Evolutionary conservation across 2,888 invertebrate genomes (phyloP).

Genomic region (Thymelicus acteon): DNA sequence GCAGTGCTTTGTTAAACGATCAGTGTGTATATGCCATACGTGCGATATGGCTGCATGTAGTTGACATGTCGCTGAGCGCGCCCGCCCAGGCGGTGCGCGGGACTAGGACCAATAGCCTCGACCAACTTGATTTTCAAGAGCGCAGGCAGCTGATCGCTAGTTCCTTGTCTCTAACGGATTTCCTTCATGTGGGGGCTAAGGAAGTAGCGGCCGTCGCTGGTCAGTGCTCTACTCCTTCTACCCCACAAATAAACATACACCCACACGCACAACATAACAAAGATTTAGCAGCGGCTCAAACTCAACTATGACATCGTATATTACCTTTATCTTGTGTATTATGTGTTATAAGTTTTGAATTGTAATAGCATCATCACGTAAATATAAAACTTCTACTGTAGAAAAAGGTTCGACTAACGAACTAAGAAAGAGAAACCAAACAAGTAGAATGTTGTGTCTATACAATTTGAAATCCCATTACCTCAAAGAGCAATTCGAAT

Average conservation of each 20-base stretch:
- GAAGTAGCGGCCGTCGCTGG: slow-evolving; percentile 82
- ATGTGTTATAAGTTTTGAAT: neutral
- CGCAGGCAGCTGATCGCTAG: slow-evolving; percentile 95
- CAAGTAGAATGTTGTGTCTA: neutral
- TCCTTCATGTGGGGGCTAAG: slow-evolving; percentile 89
- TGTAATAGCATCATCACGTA: neutral
- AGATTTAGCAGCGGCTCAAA: slow-evolving; percentile 66
- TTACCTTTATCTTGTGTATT: neutral
- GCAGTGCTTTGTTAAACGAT: slow-evolving; percentile 58
- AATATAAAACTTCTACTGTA: neutral
- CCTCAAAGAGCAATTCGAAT: slow-evolving; percentile 3
- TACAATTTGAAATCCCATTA: neutral
- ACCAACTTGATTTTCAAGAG: slow-evolving; percentile 96
- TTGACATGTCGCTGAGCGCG: slow-evolving; percentile 84
- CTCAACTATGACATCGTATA: neutral
- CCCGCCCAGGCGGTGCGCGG: slow-evolving; percentile 82
- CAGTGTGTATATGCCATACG: slow-evolving; percentile 63
- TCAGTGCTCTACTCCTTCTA: slow-evolving; percentile 64
- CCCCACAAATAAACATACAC: slow-evolving; percentile 38
- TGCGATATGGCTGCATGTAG: slow-evolving; percentile 76
- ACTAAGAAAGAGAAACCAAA: neutral
- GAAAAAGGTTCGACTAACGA: too few species aligned
- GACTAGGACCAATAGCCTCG: slow-evolving; percentile 91
- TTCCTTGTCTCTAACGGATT: slow-evolving; percentile 93
- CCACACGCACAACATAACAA: slow-evolving; percentile 67